These are phyloP conservation scores for Donacobius atricapilla DNA, from an alignment of 2,113 vertebrate species.

Conservation along the genomic window DNA sequence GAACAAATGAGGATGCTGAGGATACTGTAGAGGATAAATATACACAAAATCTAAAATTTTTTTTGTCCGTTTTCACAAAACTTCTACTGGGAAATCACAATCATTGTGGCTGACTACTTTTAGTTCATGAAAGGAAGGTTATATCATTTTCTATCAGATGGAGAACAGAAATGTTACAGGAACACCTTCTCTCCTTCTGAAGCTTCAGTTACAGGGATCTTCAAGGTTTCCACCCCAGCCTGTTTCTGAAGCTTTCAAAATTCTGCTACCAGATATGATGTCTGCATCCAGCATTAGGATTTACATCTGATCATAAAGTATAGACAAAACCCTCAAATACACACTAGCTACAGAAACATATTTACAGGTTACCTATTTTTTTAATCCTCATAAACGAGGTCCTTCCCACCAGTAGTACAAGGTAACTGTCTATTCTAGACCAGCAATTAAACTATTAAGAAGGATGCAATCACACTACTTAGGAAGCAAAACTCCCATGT, in stretches of 20 bases:
- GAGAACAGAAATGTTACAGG: background rate
- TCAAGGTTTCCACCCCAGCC: background rate
- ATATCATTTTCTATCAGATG: constrained; percentile 12
- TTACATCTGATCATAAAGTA: background rate
- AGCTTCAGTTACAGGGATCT: background rate
- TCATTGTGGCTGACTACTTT: background rate
- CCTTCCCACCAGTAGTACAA: background rate
- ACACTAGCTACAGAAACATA: background rate
- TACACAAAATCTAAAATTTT: background rate
- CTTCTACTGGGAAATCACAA: background rate
- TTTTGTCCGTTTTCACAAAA: constrained; percentile 1
- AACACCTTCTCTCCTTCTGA: background rate
- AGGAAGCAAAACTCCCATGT: background rate
- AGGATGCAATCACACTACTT: background rate
- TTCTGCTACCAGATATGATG: background rate
- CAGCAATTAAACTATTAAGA: background rate
- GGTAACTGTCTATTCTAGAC: background rate
- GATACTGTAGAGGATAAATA: background rate
- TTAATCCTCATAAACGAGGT: background rate
- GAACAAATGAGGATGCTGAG: background rate
- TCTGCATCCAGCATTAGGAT: background rate
- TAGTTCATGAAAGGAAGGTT: constrained; percentile 8
- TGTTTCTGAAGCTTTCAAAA: background rate
- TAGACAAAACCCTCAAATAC: background rate
- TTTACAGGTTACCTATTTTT: background rate